Conservation (phyloP, 2,888 invertebrate species). For the Drosophila yooni region DNA sequence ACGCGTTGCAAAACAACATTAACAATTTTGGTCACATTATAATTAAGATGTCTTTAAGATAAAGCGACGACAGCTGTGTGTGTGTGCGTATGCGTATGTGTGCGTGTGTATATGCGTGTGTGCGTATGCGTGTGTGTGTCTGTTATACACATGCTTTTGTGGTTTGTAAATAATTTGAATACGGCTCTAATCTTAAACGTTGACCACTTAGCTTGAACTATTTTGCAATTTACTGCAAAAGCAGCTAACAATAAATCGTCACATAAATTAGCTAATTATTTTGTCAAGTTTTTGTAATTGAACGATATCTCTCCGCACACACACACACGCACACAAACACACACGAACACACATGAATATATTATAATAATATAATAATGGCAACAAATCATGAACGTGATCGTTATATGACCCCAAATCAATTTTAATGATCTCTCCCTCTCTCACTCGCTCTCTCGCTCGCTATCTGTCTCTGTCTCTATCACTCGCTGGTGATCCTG, state of each 20-base stretch:
- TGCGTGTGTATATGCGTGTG: neutral
- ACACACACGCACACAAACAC: neutral
- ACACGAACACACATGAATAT: conserved; percentile 22
- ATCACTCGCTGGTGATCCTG: conserved; percentile 34
- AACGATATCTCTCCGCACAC: conserved; percentile 42
- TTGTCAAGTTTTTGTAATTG: conserved; percentile 66
- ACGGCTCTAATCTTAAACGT: conserved; percentile 24
- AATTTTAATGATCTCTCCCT: conserved; percentile 16
- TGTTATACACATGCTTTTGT: neutral
- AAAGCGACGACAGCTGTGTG: conserved; percentile 20
- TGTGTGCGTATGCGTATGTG: neutral
- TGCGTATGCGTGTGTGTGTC: too few species aligned
- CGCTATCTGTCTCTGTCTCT: neutral
- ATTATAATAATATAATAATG: conserved; percentile 50
- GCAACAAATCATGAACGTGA: conserved; percentile 66
- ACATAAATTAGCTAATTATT: conserved; percentile 77
- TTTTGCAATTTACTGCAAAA: conserved; percentile 21
- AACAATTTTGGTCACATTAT: conserved; percentile 52
- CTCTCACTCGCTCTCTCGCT: neutral
- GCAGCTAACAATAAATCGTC: conserved; percentile 35
- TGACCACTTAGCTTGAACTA: conserved; percentile 42
- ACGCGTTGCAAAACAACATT: conserved; percentile 46
- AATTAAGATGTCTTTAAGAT: conserved; percentile 54
- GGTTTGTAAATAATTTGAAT: conserved; percentile 27
- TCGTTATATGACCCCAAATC: conserved; percentile 55